phyloP scores from a whole-genome alignment of 2,797 vertebrate genomes.

The Pristis pectinata region DNA sequence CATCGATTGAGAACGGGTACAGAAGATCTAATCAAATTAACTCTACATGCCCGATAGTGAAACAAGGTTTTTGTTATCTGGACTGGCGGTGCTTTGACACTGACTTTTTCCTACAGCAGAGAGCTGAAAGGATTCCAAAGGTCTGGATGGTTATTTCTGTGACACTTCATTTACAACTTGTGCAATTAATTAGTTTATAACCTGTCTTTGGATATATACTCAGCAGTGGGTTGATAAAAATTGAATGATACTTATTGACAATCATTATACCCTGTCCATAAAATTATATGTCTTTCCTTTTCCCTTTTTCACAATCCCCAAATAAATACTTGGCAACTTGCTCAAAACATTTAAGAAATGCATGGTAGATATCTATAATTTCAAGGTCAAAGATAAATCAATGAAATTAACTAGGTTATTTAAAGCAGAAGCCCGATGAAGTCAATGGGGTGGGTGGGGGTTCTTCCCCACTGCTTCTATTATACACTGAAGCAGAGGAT shows the following conservation, averaged over 20 bases:
- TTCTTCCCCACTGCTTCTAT: background rate
- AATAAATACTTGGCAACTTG: background rate
- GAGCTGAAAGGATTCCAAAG: conserved; percentile 10
- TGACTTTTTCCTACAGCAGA: background rate
- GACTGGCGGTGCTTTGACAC: background rate
- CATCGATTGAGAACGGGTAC: background rate
- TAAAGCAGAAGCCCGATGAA: background rate
- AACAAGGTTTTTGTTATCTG: background rate
- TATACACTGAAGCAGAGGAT: background rate
- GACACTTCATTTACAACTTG: background rate
- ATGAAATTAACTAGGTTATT: background rate
- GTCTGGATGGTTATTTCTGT: background rate
- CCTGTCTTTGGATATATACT: background rate
- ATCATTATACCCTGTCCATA: background rate
- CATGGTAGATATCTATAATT: background rate
- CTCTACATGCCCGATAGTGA: background rate
- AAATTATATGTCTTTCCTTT: background rate
- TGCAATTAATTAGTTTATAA: background rate
- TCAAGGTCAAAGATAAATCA: background rate
- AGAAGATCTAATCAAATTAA: background rate
- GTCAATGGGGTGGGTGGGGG: background rate
- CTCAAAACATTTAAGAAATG: background rate
- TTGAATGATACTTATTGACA: background rate
- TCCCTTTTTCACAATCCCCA: background rate
- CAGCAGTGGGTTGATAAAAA: background rate